Conservation (phyloP, 1,140 invertebrate genomes). For the Neotoxoptera formosana region DNA sequence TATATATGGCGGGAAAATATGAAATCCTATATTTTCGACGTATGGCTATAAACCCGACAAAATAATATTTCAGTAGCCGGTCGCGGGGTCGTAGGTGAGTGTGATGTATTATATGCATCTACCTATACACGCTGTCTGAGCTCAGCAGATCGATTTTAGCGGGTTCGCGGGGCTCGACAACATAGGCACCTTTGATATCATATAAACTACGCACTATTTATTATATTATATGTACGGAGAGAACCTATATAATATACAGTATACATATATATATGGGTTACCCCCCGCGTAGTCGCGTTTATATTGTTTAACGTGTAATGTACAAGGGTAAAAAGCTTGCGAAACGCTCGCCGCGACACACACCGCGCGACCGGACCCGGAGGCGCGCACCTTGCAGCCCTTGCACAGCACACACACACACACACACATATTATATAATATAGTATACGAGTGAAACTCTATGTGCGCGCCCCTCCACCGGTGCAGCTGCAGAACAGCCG, state of each 20-base stretch:
- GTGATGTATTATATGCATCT: background rate
- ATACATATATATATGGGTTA: background rate
- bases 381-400: constrained; percentile 37
- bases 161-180: background rate
- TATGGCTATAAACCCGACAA: background rate
- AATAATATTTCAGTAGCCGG: background rate
- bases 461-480: background rate
- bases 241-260: too few species aligned
- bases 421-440: too few species aligned
- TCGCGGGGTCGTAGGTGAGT: background rate
- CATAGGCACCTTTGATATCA: background rate
- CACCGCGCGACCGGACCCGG: constrained; percentile 8
- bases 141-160: background rate
- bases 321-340: constrained; percentile 34
- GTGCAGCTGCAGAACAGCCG: background rate
- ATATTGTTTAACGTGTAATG: constrained; percentile 1
- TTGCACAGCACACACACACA: background rate
- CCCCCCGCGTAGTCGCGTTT: background rate
- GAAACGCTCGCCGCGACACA: background rate
- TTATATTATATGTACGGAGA: background rate
- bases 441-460: too few species aligned
- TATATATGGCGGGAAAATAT: background rate
- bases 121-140: background rate
- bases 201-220: background rate
- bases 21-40: background rate